Percentiles rank a stretch among this genome's conserved stretches.
Evolutionary conservation across 2,113 vertebrate genomes (phyloP).

Genomic region (Acinonyx jubatus): DNA sequence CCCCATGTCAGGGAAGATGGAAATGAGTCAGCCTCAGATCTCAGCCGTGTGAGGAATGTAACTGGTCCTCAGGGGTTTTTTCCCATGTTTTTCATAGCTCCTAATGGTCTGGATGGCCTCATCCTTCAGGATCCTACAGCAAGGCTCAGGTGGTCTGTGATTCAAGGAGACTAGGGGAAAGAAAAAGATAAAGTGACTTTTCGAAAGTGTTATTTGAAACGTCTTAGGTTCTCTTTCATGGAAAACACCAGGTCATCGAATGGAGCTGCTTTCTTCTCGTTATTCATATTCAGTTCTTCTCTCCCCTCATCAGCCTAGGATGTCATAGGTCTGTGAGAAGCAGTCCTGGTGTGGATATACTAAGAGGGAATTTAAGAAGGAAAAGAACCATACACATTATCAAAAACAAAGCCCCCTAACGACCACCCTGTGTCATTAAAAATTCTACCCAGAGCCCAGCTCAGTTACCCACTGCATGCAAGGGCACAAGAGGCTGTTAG

Average conservation of each 20-base stretch:
- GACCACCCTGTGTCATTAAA: not conserved
- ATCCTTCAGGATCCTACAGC: not conserved
- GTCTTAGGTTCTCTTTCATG: not conserved
- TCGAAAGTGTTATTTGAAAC: not conserved
- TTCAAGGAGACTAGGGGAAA: not conserved
- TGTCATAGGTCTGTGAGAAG: not conserved
- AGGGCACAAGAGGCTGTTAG: not conserved
- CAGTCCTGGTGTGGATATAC: not conserved
- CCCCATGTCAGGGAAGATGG: not conserved
- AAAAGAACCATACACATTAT: not conserved
- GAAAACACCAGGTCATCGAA: not conserved
- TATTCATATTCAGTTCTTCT: not conserved
- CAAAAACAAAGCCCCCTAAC: not conserved
- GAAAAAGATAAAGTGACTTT: not conserved
- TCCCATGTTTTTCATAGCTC: not conserved
- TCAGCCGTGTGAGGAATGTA: not conserved
- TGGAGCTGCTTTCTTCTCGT: not conserved
- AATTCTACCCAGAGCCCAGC: not conserved
- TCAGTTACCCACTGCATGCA: not conserved
- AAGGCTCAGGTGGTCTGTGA: accelerated
- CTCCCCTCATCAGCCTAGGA: not conserved
- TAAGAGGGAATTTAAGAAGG: not conserved
- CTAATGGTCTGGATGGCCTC: not conserved
- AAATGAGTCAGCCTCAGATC: not conserved
- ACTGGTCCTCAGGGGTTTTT: not conserved